Conservation (phyloP, 2,888 invertebrate genomes). For the Crocallis elinguaria region DNA sequence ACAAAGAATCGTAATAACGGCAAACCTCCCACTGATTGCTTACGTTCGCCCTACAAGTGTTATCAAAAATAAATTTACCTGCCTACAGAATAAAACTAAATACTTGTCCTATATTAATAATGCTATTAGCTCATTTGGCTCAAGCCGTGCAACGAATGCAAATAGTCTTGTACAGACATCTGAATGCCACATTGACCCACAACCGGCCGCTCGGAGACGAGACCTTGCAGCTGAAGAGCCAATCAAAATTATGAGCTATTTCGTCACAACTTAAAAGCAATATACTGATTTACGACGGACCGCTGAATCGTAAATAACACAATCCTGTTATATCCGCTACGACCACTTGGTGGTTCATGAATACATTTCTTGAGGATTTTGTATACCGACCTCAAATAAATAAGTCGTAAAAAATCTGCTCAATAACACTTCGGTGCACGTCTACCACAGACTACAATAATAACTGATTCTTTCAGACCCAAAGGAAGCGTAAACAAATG, state of each 20-base stretch:
- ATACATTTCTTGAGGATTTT: conserved; percentile 32
- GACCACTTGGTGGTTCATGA: conserved; percentile 39
- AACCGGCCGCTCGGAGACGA: not conserved
- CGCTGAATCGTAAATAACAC: conserved; percentile 53
- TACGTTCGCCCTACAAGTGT: too few relatives aligned
- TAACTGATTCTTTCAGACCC: too few relatives aligned
- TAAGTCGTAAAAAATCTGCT: not conserved
- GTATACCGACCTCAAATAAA: not conserved
- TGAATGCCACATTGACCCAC: conserved; percentile 6
- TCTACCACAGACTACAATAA: too few relatives aligned
- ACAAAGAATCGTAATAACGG: too few relatives aligned
- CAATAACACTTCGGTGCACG: not conserved
- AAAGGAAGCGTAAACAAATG: too few relatives aligned
- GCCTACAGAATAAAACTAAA: too few relatives aligned
- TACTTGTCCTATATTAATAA: too few relatives aligned
- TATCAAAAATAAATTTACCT: too few relatives aligned
- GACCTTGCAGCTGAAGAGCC: conserved; percentile 34
- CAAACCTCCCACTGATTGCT: too few relatives aligned
- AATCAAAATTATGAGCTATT: conserved; percentile 69
- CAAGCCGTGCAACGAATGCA: conserved; percentile 1
- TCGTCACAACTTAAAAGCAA: conserved; percentile 54
- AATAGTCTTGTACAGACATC: not conserved
- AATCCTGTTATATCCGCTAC: conserved; percentile 41
- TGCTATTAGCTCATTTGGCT: too few relatives aligned
- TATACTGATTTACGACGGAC: conserved; percentile 61